Percentiles rank a stretch among this genome's conserved stretches.
Conservation (phyloP, 2,113 vertebrate species). For the Solea solea region DNA sequence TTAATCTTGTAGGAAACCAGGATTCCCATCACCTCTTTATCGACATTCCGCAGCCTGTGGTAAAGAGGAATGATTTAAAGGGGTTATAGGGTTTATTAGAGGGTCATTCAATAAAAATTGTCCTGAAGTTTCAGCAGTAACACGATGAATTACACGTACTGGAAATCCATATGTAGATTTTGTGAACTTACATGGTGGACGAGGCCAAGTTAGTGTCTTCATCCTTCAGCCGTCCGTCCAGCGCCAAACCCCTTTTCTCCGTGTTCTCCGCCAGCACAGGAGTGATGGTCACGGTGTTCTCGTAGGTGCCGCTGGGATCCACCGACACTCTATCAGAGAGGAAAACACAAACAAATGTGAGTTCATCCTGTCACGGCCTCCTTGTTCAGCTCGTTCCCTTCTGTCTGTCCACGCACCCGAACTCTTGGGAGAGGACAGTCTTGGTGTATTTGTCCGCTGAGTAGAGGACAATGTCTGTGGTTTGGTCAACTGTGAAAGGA, state of each 20-base stretch:
- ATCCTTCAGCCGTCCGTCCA: constrained; percentile 91
- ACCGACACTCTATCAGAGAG: constrained; percentile 83
- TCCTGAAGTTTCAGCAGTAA: background rate
- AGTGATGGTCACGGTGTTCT: constrained; percentile 81
- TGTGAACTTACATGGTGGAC: constrained; percentile 84
- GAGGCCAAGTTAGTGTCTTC: constrained; percentile 95
- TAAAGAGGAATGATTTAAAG: constrained; percentile 28
- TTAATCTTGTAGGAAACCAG: constrained; percentile 92
- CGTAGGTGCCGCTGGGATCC: constrained; percentile 81
- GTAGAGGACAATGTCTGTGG: constrained; percentile 91
- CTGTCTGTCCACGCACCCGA: constrained; percentile 78
- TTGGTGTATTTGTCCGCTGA: constrained; percentile 94
- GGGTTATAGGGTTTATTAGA: constrained; percentile 27
- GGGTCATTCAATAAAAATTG: background rate
- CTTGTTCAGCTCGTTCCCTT: background rate
- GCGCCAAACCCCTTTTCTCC: constrained; percentile 87
- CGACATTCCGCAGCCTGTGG: constrained; percentile 79
- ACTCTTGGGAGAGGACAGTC: constrained; percentile 83
- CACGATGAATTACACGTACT: background rate
- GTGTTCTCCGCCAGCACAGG: constrained; percentile 83
- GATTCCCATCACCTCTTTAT: constrained; percentile 89
- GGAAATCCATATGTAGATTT: background rate
- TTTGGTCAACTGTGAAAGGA: constrained; percentile 88
- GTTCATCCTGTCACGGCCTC: background rate
- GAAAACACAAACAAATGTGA: constrained; percentile 9